Evolutionary conservation across 1,140 invertebrate species (phyloP), one percentile per base, ranked within the genome.

Genomic region (Bombus affinis): DNA sequence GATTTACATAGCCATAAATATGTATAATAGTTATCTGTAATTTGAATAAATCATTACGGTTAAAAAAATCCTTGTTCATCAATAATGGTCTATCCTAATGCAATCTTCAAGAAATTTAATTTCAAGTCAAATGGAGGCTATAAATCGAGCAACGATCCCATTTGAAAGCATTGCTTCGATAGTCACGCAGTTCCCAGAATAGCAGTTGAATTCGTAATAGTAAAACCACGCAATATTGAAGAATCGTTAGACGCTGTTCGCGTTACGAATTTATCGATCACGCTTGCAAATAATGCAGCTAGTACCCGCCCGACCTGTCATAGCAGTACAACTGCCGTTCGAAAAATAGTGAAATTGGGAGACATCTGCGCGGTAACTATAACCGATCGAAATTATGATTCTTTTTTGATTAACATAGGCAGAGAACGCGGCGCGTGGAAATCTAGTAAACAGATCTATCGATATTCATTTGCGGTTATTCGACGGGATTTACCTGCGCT

Each of bases 391-490:
- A 3, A 12, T 28, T 70, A 22, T 10, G 47, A 39, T 72, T 59
- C 32, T 85, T 85, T 37, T 22, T 68, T 68, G 44, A 85, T 81
- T 35, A 57, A 68, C 35, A 39, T 42, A 9, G 8, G 22, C 5
- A 8, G 2, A 35, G n/a, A 2, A 28, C 47, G 25, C 5, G 3
- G 5, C 65, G 25, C 32, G 25, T 3, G 12, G 2, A 73, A 57
- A 57, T 81, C 35, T 44, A 71, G 71, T 74, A 85, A 85, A 85
- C 83, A 85, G 57, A 81, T 85, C 83, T 81, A 85, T 81, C 78
- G 78, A 75, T 85, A 85, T 85, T 85, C 78, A 81, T 74, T 81
- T 74, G 78, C 42, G 83, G 71, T 66, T 74, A 81, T 74, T 74
- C 70, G 70, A 57, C 35, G 70, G 71, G 59, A 85, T 85, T 85